These are phyloP conservation scores for Cephus cinctus DNA, from an alignment of 1,140 invertebrate species.

Conservation along the genomic window DNA sequence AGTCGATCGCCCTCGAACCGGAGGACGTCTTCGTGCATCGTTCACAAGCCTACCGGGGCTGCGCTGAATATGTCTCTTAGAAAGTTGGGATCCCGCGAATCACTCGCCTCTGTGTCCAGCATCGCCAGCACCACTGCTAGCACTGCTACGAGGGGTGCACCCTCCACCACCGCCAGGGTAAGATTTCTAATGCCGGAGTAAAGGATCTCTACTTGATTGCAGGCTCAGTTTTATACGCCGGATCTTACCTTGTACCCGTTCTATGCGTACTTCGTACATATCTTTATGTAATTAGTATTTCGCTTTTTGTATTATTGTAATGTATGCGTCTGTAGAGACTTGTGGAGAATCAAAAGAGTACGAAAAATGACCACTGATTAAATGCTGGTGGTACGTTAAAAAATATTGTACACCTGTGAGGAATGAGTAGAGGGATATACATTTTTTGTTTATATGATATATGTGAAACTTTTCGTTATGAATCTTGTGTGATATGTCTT, in stretches of 20 bases:
- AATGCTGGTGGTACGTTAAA: too few relatives aligned
- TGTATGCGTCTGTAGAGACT: background rate
- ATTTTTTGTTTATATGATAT: too few relatives aligned
- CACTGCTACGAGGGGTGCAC: constrained; percentile 40
- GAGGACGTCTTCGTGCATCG: constrained; percentile 62
- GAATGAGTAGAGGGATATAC: too few relatives aligned
- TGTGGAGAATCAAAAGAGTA: too few relatives aligned
- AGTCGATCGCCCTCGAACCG: constrained; percentile 76
- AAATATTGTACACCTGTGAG: too few relatives aligned
- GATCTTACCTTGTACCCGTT: background rate
- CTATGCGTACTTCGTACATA: background rate
- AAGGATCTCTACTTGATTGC: constrained; percentile 16
- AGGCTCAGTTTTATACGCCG: background rate
- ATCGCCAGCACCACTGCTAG: constrained; percentile 64
- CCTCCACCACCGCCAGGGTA: constrained; percentile 63
- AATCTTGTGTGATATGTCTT: too few relatives aligned
- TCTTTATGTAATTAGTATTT: background rate
- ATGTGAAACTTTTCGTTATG: too few relatives aligned
- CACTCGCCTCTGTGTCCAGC: constrained; percentile 76
- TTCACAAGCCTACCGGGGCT: constrained; percentile 62
- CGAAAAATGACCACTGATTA: too few relatives aligned
- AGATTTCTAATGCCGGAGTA: constrained; percentile 57
- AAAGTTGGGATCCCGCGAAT: constrained; percentile 81
- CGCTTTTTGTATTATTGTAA: background rate
- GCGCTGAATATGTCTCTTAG: constrained; percentile 59